Evolutionary conservation across 2,797 vertebrate species (phyloP), one percentile per base, ranked within the genome.

Genomic region (Diceros bicornis): DNA sequence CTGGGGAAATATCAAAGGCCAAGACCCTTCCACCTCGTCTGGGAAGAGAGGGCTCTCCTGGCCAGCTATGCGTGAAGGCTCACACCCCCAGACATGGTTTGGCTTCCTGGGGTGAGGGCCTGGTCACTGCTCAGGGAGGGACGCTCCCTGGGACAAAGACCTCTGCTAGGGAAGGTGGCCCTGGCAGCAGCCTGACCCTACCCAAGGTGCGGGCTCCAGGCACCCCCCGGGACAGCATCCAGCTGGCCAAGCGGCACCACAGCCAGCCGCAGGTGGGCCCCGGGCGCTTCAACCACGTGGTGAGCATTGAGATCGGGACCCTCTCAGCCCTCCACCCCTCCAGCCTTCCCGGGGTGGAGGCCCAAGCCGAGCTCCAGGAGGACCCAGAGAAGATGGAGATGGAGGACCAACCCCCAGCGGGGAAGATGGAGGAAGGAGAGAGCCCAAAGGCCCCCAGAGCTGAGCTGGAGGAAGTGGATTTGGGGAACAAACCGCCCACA

Each of bases 171-270:
- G 98, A 98, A 82, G 68, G 91, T 11, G n/a, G 97, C 72, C 96
- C 98, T 3, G 99, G 99, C 57, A 98, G 98, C 98, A 99, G 99
- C 97, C 99, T 99, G 99, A 99, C 99, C 2, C 98, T 99, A n/a
- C 99, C 99, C 4, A 99, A 99, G 97, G 98, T 98, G 5, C 98
- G 99, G 89, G 99, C 99, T 17, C 98, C 99, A 1, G 98, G 98
- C 91, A 99, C 97, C 6, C 99, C 99, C 57, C 98, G 98, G 71
- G 99, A 99, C 98, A 99, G 99, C 98, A 99, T 99, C 98, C 99
- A 99, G 13, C 98, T 99, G 97, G 99, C 99, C 25, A 99, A 99
- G 98, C 99, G 99, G 97, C 99, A 99, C 95, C 99, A 99, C 98
- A 99, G 99, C 98, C 99, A 99, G 62, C 99, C 99, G 0, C 99